Base-by-base conservation (phyloP, 1,140 invertebrate species). In the Drosophila bocqueti region DNA sequence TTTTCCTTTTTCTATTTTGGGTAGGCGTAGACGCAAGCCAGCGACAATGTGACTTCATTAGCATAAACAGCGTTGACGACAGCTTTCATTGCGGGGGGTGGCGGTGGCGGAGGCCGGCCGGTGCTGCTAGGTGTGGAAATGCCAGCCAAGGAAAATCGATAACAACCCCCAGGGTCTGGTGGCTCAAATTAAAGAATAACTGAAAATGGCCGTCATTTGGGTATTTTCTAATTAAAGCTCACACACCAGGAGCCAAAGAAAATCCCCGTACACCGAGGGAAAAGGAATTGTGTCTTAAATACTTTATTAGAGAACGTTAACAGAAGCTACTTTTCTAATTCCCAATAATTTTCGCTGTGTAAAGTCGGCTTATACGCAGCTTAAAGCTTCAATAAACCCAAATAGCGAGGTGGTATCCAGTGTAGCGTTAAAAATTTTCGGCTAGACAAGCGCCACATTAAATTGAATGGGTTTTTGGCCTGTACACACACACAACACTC, bases 391-490 rank as follows among this genome's bases (percentile, higher is more conserved):
- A 79, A 65, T 76, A 50, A 49, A 36, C 45, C 58, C 42, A 45
- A 29, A 29, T 49, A 65, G 60, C 67, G 64, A 61, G 69, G 18
- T 11, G 34, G 58, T 36, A 62, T 29, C 15, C 54, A 68, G 55
- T 73, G 31, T 65, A 67, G 69, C 74, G 71, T 90, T 90, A 62
- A 81, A 68, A 79, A 72, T 79, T 84, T 83, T 90, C 36, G 78
- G 85, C 81, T 79, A 84, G 81, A 90, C 81, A 75, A 79, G 77
- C 69, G 69, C 54, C 85, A 90, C 81, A 89, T 89, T 89, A 89
- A 89, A 89, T 81, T 73, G 74, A 87, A 89, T 90, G 74, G 61
- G 59, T 58, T 75, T 79, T 75, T 69, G 60, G 76, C 68, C 52
- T 71, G 50, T 31, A 52, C 58, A 34, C 34, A 77, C 26, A 43